phyloP scores from a whole-genome alignment of 2,113 vertebrate genomes.

The Python bivittatus region DNA sequence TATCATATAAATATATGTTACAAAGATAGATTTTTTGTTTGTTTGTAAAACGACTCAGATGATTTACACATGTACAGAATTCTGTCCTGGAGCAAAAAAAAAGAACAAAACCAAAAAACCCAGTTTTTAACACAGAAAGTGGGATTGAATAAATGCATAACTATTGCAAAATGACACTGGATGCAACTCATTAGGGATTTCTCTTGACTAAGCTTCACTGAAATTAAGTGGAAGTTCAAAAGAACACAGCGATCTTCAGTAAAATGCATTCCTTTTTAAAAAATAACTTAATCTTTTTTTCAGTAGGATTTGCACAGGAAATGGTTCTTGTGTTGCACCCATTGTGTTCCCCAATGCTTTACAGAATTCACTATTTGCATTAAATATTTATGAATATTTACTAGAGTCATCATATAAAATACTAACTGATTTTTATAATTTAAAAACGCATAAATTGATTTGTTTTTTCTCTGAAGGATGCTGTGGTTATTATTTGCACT shows the following conservation, averaged over 20 bases:
- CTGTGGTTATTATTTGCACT: constrained; percentile 54
- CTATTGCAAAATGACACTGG: constrained; percentile 70
- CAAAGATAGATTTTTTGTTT: constrained; percentile 71
- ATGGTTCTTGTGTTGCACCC: background rate
- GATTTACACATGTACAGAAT: constrained; percentile 74
- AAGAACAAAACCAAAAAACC: too few relatives aligned
- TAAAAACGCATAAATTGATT: constrained; percentile 65
- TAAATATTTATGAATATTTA: constrained; percentile 73
- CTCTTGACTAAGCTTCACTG: background rate
- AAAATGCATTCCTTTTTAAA: background rate
- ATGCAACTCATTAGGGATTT: background rate
- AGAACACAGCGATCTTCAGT: background rate
- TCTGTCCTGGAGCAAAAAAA: constrained; percentile 62
- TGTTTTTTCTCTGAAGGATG: constrained; percentile 29
- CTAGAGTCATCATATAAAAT: constrained; percentile 85
- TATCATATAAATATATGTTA: constrained; percentile 75
- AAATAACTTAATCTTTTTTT: constrained; percentile 2
- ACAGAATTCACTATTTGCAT: constrained; percentile 73
- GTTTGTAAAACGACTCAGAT: constrained; percentile 72
- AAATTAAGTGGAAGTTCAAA: background rate
- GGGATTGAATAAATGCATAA: constrained; percentile 72
- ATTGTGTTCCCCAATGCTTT: constrained; percentile 81
- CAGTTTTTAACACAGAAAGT: constrained; percentile 68
- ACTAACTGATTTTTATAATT: constrained; percentile 73
- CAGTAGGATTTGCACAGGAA: background rate